phyloP scores from a whole-genome alignment of 1,140 invertebrate genomes.

The Ptiloglossa arizonensis region DNA sequence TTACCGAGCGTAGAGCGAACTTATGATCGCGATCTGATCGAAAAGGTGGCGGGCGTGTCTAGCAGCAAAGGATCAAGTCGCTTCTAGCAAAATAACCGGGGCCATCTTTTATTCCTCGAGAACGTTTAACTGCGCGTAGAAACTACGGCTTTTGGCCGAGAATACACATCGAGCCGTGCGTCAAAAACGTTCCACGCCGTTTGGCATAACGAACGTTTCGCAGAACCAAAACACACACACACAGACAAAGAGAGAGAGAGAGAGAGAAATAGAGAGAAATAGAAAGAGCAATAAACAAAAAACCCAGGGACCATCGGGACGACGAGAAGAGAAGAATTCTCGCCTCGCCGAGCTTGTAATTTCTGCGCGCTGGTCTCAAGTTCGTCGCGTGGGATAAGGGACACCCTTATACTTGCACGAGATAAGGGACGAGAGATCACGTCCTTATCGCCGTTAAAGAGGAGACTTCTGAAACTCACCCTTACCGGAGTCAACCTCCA shows the following conservation, averaged over 20 bases:
- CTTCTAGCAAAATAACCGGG: constrained; percentile 31
- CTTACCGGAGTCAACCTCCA: constrained; percentile 72
- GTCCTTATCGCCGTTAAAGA: neutral
- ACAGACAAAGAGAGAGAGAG: no score
- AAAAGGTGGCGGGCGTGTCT: constrained; percentile 6
- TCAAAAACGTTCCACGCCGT: neutral
- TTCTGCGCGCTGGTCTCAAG: neutral
- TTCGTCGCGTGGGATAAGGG: neutral
- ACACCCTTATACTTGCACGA: no score
- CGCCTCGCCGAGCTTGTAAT: neutral
- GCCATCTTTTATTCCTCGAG: constrained; percentile 7
- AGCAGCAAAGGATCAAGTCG: constrained; percentile 26
- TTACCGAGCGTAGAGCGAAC: neutral
- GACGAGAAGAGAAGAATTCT: no score
- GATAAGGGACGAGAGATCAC: neutral
- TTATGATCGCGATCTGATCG: neutral
- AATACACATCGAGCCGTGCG: neutral
- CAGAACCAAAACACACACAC: no score
- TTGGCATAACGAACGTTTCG: no score
- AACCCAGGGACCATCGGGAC: no score
- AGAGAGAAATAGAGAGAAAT: neutral
- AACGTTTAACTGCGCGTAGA: constrained; percentile 2
- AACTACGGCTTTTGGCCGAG: neutral
- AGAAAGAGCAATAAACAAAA: no score
- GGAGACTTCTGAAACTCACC: constrained; percentile 71